These are phyloP conservation scores for Callinectes sapidus DNA, from an alignment of 2,888 invertebrate genomes.

Conservation along the genomic window DNA sequence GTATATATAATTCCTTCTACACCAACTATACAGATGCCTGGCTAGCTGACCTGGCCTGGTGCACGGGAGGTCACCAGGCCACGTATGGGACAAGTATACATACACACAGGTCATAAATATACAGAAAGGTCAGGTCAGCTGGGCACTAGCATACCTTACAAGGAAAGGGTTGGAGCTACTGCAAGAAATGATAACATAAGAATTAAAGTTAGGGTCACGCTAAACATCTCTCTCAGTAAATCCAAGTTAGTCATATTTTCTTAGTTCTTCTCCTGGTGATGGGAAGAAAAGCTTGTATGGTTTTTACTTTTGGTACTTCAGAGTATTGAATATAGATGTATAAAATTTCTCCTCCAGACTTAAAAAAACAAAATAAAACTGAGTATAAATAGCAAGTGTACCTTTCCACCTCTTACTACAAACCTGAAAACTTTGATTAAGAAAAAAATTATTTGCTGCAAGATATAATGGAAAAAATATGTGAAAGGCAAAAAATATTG, in stretches of 20 bases:
- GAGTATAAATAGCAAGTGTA: background rate
- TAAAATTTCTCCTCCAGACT: no score
- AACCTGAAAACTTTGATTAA: background rate
- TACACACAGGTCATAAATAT: conserved; percentile 34
- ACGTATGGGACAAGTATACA: conserved; percentile 1
- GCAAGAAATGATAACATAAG: background rate
- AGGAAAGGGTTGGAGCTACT: background rate
- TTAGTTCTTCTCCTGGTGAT: background rate
- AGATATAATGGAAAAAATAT: no score
- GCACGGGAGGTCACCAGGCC: background rate
- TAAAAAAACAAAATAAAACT: no score
- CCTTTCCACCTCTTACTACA: background rate
- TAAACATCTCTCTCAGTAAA: background rate
- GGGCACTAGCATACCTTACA: background rate
- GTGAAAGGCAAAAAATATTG: no score
- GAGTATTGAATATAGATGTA: background rate
- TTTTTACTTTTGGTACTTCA: background rate
- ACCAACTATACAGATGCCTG: conserved; percentile 12
- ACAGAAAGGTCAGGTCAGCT: background rate
- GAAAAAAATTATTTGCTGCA: no score
- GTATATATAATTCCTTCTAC: conserved; percentile 34
- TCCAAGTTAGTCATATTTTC: background rate
- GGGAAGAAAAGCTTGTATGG: background rate
- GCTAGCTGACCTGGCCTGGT: background rate
- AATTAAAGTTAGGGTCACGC: background rate